These are phyloP conservation scores for Theristicus caerulescens DNA, from an alignment of 2,113 vertebrate genomes.

Conservation along the genomic window DNA sequence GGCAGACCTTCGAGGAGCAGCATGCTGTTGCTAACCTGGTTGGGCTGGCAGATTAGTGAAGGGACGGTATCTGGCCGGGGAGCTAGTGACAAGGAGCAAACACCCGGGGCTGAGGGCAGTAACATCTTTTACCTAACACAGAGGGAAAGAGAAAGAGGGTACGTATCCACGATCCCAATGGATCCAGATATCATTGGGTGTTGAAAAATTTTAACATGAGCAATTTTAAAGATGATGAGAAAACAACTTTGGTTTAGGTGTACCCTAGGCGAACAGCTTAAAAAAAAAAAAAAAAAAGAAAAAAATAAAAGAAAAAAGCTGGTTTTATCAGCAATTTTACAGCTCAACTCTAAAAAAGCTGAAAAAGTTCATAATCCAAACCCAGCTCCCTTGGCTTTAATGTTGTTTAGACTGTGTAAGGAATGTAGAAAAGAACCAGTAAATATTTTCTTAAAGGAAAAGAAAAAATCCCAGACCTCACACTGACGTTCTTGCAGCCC, in stretches of 20 bases:
- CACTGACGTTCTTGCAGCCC: not conserved
- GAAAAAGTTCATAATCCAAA: not conserved
- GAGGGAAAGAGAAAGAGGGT: not conserved
- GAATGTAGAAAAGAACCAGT: constrained; percentile 42
- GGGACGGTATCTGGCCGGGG: not conserved
- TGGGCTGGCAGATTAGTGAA: not conserved
- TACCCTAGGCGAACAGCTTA: not conserved
- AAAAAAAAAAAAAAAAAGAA: not conserved
- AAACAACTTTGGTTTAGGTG: not conserved
- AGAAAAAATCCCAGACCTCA: not conserved
- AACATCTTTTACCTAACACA: not conserved
- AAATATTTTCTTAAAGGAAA: constrained; percentile 46
- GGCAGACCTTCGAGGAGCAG: accelerated
- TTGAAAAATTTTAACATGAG: not conserved
- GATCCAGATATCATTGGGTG: not conserved
- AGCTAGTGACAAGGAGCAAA: not conserved
- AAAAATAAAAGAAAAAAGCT: too few relatives aligned
- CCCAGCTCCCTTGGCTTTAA: not conserved
- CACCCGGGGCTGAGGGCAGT: not conserved
- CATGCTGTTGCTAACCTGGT: not conserved
- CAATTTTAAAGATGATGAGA: not conserved
- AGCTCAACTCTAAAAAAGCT: not conserved
- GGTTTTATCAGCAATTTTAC: not conserved
- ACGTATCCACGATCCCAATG: not conserved
- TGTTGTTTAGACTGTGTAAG: constrained; percentile 29